phyloP scores from a whole-genome alignment of 2,888 invertebrate genomes.

The Seladonia tumulorum region DNA sequence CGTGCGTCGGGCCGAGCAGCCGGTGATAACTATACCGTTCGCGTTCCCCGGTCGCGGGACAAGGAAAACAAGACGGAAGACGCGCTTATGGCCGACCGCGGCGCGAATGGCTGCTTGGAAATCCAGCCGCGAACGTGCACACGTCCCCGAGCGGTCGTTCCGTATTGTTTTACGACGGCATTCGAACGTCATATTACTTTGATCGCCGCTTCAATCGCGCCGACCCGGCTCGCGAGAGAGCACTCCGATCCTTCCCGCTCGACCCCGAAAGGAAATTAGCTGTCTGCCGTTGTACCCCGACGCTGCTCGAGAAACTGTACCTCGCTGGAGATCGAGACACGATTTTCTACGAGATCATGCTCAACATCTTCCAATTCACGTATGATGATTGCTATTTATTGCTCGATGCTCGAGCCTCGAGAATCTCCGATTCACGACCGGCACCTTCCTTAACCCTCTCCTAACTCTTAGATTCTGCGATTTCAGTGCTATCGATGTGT shows the following conservation, averaged over 20 bases:
- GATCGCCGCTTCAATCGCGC: constrained; percentile 53
- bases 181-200: constrained; percentile 45
- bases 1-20: constrained; percentile 39
- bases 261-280: constrained; percentile 51
- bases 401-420: neutral
- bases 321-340: neutral
- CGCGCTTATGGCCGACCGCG: constrained; percentile 25
- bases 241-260: neutral
- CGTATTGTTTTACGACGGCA: constrained; percentile 48
- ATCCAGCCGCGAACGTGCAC: constrained; percentile 35
- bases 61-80: constrained; percentile 12
- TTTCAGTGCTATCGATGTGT: neutral
- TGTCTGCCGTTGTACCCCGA: constrained; percentile 30
- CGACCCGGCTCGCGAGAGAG: constrained; percentile 20
- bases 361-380: neutral
- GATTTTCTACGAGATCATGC: neutral
- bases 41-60: constrained; percentile 1
- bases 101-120: constrained; percentile 44
- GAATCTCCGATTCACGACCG: neutral
- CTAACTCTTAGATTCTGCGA: neutral
- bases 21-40: constrained; percentile 65
- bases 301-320: neutral
- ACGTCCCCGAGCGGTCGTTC: constrained; percentile 33
- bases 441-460: no score
- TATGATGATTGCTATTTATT: constrained; percentile 2